phyloP scores from a whole-genome alignment of 1,140 invertebrate species.

The Colletes gigas region DNA sequence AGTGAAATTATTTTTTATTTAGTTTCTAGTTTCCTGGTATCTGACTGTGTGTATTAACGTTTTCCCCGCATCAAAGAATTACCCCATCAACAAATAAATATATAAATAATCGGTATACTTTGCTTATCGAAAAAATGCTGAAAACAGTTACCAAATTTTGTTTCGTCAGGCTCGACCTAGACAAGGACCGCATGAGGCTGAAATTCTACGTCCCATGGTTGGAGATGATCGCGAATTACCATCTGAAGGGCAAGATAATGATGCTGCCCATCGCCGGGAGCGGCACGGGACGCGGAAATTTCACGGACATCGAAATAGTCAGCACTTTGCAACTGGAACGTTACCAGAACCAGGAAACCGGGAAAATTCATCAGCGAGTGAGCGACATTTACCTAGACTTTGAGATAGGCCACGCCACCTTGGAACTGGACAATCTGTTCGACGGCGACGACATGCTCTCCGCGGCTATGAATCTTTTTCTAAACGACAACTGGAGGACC shows the following conservation, averaged over 20 bases:
- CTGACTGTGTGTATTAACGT: too few species aligned
- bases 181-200: constrained; percentile 80
- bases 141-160: neutral
- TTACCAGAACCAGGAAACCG: constrained; percentile 75
- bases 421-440: constrained; percentile 86
- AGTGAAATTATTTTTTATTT: too few species aligned
- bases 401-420: constrained; percentile 82
- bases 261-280: constrained; percentile 84
- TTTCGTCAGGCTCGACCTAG: constrained; percentile 79
- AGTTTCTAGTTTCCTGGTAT: too few species aligned
- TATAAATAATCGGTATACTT: too few species aligned
- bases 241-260: constrained; percentile 83
- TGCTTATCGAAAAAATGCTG: too few species aligned
- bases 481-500: constrained; percentile 85
- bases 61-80: too few species aligned
- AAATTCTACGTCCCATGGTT: constrained; percentile 82
- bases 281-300: constrained; percentile 82
- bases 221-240: constrained; percentile 81
- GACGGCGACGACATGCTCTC: constrained; percentile 85
- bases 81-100: too few species aligned
- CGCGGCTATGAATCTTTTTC: constrained; percentile 83
- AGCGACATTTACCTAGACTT: constrained; percentile 85
- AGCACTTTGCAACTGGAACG: constrained; percentile 83
- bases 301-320: constrained; percentile 84
- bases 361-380: constrained; percentile 82